Evolutionary conservation across 1,140 invertebrate species (phyloP), one percentile per base, ranked within the genome.

Genomic region (Papilio machaon): DNA sequence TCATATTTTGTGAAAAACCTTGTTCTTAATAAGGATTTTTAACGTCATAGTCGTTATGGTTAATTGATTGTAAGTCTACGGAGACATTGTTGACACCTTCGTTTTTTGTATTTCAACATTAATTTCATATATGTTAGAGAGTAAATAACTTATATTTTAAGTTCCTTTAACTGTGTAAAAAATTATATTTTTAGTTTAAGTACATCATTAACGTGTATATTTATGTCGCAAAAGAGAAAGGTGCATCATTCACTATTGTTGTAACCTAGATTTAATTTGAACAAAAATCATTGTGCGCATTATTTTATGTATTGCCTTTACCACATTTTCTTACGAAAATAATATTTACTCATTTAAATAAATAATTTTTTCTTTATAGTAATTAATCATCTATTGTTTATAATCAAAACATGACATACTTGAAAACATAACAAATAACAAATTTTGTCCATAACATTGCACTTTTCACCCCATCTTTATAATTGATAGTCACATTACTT

Each of bases 211-310:
- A 60, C 58, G 19, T 58, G 35, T 80, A 64, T 73, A n/a, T 73
- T 81, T 76, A 81, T 58, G 74, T 74, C 30, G 73, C 80, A 85
- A 87, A 89, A 89, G 87, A 90, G 89, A 90, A 90, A 90, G 89
- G 89, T 80, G 81, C 84, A 85, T 86, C 87, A 79, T 85, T 73
- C 79, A 70, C 78, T 82, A 81, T 81, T 86, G 86, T 81, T 86
- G 87, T 90, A 90, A 90, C 89, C 89, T 90, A 90, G 85, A 84
- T 86, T 81, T 46, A 73, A 74, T 82, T 23, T 38, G 10, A 15
- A 35, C 38, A 54, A 54, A 64, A 30, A 13, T 19, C 11, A 70
- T 35, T 70, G 64, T 70, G 30, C 64, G 60, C 60, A 64, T 64
- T 64, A 35, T 64, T 64, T 64, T 64, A 30, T 35, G 5, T 30